Evolutionary conservation across 2,797 vertebrate genomes (phyloP).

Genomic region (Argyrosomus regius): DNA sequence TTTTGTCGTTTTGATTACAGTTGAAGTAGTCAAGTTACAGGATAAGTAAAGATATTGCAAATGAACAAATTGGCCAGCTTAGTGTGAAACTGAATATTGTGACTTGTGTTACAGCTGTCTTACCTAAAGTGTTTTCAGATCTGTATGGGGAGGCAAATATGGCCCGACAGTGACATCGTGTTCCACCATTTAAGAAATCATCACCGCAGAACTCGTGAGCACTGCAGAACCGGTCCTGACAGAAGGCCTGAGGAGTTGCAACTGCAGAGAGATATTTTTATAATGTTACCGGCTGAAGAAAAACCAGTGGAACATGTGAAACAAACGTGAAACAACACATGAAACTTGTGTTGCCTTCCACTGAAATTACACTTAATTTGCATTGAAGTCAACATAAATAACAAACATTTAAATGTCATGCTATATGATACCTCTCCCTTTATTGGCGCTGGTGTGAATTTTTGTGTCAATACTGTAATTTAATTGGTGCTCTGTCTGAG

Average conservation of each 20-base stretch:
- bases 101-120: neutral
- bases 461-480: no score
- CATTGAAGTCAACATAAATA: no score
- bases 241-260: neutral
- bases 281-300: neutral
- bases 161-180: slow-evolving; percentile 17
- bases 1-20: no score
- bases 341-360: neutral
- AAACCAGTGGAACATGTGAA: neutral
- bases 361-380: neutral
- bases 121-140: neutral
- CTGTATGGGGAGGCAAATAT: slow-evolving; percentile 2
- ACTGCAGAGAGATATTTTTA: neutral
- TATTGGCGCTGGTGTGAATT: no score
- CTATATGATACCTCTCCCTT: no score
- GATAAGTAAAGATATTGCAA: no score
- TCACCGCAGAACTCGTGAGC: slow-evolving; percentile 16
- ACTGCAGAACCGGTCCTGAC: slow-evolving; percentile 15
- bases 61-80: no score
- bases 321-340: neutral
- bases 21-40: no score
- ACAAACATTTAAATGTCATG: no score
- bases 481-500: no score
- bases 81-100: no score
- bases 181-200: no score